A percentile compares a stretch with the other conserved stretches of the same genome.
These are phyloP conservation scores for Osmoderma eremita DNA, from an alignment of 2,888 invertebrate species.

Conservation along the genomic window DNA sequence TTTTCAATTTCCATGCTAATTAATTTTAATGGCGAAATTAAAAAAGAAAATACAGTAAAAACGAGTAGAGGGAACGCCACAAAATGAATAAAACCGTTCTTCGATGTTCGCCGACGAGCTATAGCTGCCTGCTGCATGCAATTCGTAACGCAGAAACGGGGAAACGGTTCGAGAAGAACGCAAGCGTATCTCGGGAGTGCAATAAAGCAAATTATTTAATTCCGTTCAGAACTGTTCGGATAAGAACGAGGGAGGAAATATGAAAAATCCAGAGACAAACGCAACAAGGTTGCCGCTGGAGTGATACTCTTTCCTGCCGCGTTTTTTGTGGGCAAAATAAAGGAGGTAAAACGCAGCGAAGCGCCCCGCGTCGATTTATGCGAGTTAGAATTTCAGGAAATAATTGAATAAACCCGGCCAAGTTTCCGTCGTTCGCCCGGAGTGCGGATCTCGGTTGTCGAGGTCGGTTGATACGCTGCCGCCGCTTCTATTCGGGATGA, in stretches of 20 bases:
- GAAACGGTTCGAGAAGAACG: not conserved
- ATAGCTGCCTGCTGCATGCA: no score
- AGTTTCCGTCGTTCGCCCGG: no score
- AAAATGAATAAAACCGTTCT: not conserved
- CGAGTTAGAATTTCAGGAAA: constrained; percentile 27
- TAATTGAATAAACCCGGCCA: constrained; percentile 44
- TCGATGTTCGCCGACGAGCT: not conserved
- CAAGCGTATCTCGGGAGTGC: not conserved
- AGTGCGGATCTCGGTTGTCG: no score
- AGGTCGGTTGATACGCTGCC: not conserved
- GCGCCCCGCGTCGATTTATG: constrained; percentile 17
- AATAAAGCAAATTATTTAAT: constrained; percentile 26
- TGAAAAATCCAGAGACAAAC: not conserved
- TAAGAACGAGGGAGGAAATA: not conserved
- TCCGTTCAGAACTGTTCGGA: not conserved
- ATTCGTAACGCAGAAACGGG: not conserved
- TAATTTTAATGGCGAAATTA: constrained; percentile 6
- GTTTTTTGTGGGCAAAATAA: no score
- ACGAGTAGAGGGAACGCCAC: not conserved
- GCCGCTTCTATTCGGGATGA: constrained; percentile 3
- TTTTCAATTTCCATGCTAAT: constrained; percentile 11
- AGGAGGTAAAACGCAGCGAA: no score
- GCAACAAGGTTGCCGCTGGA: not conserved
- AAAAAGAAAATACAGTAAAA: not conserved
- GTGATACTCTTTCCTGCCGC: no score